phyloP scores from a whole-genome alignment of 1,140 invertebrate genomes.

The Himalopsyche phryganea region DNA sequence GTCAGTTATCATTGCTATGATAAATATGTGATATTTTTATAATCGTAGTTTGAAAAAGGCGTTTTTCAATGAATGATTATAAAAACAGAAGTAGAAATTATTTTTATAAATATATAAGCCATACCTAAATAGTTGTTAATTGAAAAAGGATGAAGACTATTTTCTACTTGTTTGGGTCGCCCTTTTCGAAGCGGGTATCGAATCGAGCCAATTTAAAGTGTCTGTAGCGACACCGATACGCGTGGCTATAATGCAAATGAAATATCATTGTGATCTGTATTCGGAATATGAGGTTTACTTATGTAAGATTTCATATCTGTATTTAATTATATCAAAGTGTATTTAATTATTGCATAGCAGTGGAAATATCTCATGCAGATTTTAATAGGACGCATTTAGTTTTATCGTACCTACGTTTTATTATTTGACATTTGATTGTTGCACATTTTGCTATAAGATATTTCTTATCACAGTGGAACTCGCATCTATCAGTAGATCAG shows the following conservation, averaged over 20 bases:
- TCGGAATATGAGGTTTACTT: slow-evolving; percentile 27
- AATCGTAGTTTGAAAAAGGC: slow-evolving; percentile 32
- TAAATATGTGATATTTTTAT: slow-evolving; percentile 36
- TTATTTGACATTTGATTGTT: slow-evolving; percentile 19
- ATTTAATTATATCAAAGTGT: too few relatives aligned
- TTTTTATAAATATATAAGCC: slow-evolving; percentile 34
- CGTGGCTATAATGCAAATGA: neutral
- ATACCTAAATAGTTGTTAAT: slow-evolving; percentile 23
- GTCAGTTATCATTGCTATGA: slow-evolving; percentile 33
- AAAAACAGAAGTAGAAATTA: slow-evolving; percentile 32
- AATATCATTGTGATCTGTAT: slow-evolving; percentile 22
- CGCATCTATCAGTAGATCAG: too few relatives aligned
- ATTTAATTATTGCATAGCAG: slow-evolving; percentile 29
- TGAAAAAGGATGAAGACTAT: slow-evolving; percentile 7
- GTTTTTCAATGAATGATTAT: slow-evolving; percentile 33
- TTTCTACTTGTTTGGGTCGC: neutral
- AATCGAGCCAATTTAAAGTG: neutral
- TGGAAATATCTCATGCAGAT: slow-evolving; percentile 29
- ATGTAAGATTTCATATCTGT: slow-evolving; percentile 31
- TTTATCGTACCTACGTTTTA: slow-evolving; percentile 22
- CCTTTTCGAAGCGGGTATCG: neutral
- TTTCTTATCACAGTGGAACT: neutral
- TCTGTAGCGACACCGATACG: neutral
- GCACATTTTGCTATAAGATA: slow-evolving; percentile 24
- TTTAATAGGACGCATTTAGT: slow-evolving; percentile 5